Conservation (phyloP, 1,140 invertebrate species). For the Leptonema lineaticorne region DNA sequence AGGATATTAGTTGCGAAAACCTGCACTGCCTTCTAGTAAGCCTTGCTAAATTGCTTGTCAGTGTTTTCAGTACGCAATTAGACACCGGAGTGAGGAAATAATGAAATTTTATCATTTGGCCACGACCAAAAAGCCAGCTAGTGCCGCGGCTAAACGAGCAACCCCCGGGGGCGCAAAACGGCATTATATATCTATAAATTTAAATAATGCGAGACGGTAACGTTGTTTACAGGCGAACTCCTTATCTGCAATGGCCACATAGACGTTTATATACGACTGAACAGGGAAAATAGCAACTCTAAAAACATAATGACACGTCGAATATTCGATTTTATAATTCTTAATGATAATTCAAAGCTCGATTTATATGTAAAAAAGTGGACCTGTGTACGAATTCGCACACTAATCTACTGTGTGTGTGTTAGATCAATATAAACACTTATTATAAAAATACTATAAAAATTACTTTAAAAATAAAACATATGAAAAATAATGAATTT, state of each 20-base stretch:
- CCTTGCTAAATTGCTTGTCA: conserved; percentile 9
- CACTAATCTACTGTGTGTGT: no score
- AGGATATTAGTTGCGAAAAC: no score
- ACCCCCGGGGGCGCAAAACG: neutral
- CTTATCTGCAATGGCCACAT: conserved; percentile 34
- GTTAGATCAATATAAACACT: no score
- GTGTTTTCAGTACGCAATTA: conserved; percentile 15
- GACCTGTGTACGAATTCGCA: no score
- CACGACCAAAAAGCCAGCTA: neutral
- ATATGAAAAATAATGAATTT: no score
- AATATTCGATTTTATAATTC: no score
- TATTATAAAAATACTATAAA: no score
- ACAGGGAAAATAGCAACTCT: neutral
- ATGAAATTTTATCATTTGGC: conserved; percentile 23
- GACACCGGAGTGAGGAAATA: conserved; percentile 17
- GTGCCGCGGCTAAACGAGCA: neutral
- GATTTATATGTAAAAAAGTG: no score
- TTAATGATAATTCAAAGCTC: no score
- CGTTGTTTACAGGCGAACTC: conserved; percentile 38
- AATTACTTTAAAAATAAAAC: no score
- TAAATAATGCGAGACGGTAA: conserved; percentile 29
- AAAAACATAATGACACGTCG: no score
- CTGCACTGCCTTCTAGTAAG: conserved; percentile 6
- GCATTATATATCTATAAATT: conserved; percentile 37
- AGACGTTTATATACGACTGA: conserved; percentile 18